These are phyloP conservation scores for Dusona sp. DNA, from an alignment of 2,888 invertebrate genomes.

Conservation along the genomic window DNA sequence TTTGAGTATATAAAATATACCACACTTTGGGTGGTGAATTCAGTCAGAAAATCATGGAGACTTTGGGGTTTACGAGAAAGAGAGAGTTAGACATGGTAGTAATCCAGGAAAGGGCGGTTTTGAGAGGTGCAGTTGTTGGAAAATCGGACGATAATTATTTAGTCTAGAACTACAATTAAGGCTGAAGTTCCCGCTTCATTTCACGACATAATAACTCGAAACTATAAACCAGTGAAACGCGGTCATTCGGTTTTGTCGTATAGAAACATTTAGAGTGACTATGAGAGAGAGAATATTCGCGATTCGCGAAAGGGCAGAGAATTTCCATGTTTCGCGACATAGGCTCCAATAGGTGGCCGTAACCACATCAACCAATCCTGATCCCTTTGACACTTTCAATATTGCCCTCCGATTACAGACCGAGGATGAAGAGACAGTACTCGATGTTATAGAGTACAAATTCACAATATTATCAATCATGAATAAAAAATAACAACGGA, in stretches of 20 bases:
- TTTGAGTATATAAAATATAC: background rate
- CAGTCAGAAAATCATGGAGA: slow-evolving; percentile 65
- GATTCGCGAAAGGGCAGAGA: slow-evolving; percentile 14
- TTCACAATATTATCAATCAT: background rate
- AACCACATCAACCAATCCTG: slow-evolving; percentile 20
- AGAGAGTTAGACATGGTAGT: slow-evolving; percentile 16
- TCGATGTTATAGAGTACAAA: background rate
- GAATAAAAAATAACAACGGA: background rate
- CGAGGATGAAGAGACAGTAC: background rate
- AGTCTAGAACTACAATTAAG: slow-evolving; percentile 70
- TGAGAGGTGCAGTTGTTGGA: slow-evolving; percentile 42
- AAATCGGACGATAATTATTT: slow-evolving; percentile 71
- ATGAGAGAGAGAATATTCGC: slow-evolving; percentile 25
- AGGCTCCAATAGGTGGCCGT: background rate
- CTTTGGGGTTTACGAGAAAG: background rate
- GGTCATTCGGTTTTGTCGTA: slow-evolving; percentile 14
- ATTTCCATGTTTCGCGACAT: slow-evolving; percentile 25
- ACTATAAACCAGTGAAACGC: slow-evolving; percentile 64
- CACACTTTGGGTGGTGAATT: slow-evolving; percentile 55
- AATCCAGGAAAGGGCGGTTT: slow-evolving; percentile 52
- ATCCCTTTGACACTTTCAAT: slow-evolving; percentile 33
- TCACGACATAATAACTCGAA: slow-evolving; percentile 66
- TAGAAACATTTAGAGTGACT: slow-evolving; percentile 14
- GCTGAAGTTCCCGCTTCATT: slow-evolving; percentile 67
- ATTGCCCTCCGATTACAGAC: slow-evolving; percentile 14